Evolutionary conservation across 2,888 invertebrate species (phyloP).

Genomic region (Rutpela maculata): DNA sequence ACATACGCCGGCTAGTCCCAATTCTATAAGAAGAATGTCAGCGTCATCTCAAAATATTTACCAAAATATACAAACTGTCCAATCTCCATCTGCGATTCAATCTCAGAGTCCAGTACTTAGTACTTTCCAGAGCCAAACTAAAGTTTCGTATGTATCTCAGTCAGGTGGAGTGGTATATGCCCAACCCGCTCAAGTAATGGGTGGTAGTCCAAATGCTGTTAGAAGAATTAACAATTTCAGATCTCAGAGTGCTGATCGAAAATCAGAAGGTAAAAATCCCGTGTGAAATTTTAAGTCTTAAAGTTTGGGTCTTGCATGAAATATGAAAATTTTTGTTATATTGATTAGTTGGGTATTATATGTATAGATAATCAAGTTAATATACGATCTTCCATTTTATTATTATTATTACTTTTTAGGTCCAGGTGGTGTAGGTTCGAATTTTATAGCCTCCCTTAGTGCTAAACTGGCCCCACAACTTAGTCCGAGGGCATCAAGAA

Average conservation of each 20-base stretch:
- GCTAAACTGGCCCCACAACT: conserved; percentile 81
- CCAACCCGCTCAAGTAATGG: conserved; percentile 75
- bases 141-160: conserved; percentile 71
- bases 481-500: conserved; percentile 77
- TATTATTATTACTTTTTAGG: conserved; percentile 37
- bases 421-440: conserved; percentile 76
- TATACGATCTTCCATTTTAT: background rate
- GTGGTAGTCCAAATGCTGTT: conserved; percentile 75
- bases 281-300: background rate
- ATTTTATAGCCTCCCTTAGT: conserved; percentile 83
- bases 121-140: conserved; percentile 69
- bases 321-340: too few species aligned
- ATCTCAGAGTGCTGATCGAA: conserved; percentile 80
- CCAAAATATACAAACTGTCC: conserved; percentile 58
- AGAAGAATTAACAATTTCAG: conserved; percentile 76
- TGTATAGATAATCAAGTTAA: too few species aligned
- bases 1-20: conserved; percentile 91
- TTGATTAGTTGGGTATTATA: too few species aligned
- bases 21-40: conserved; percentile 79
- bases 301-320: background rate
- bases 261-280: conserved; percentile 72
- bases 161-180: conserved; percentile 75
- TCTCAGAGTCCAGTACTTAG: conserved; percentile 67
- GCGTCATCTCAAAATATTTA: conserved; percentile 69
- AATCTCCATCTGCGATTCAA: conserved; percentile 54